phyloP scores from a whole-genome alignment of 2,888 invertebrate genomes.

The Watsonalla binaria region DNA sequence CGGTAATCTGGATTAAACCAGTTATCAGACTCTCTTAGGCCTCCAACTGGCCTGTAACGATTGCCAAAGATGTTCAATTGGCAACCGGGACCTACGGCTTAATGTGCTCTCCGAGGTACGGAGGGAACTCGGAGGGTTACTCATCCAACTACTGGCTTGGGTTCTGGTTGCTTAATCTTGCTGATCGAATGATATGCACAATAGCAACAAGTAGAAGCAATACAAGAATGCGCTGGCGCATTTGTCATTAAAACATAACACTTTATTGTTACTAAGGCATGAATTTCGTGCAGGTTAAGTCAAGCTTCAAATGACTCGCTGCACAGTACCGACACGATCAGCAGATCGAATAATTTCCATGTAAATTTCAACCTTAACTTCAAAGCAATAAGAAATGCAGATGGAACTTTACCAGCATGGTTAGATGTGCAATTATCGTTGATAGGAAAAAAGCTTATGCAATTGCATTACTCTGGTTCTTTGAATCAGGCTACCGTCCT shows the following conservation, averaged over 20 bases:
- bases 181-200: no score
- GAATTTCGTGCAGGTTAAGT: constrained; percentile 31
- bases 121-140: no score
- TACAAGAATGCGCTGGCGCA: constrained; percentile 20
- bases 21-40: no score
- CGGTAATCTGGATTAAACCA: no score
- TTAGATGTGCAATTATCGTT: not conserved
- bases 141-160: no score
- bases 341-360: not conserved
- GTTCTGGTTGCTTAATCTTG: no score
- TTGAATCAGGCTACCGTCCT: constrained; percentile 23
- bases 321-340: constrained; percentile 1
- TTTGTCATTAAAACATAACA: constrained; percentile 33
- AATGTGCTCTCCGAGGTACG: no score
- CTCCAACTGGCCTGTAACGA: no score
- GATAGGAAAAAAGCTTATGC: constrained; percentile 27
- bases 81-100: no score
- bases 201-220: no score
- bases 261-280: constrained; percentile 43
- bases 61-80: no score
- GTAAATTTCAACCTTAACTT: constrained; percentile 14
- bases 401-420: not conserved
- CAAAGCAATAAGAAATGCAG: not conserved
- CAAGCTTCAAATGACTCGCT: no score
- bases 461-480: constrained; percentile 21